Evolutionary conservation across 1,140 invertebrate species (phyloP), one percentile per base, ranked within the genome.

Genomic region (Drosophila obscura): DNA sequence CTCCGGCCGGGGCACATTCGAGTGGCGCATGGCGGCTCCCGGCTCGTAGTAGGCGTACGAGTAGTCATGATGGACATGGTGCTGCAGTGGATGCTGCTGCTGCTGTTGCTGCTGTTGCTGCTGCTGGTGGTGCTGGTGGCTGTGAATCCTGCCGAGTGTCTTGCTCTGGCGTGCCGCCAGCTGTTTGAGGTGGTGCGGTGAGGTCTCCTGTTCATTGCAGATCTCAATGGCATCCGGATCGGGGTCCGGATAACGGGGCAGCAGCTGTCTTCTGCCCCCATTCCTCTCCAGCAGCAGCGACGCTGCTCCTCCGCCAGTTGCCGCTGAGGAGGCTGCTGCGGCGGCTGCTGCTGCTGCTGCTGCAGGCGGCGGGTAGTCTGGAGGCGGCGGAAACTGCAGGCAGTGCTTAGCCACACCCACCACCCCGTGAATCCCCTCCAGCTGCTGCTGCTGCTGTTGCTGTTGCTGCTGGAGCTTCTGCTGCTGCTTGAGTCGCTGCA

Each of bases 31-130:
- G 57, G 92, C 91, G 0, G 93, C 93, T 0, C 94, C 94, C 1
- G 94, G 93, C 67, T 96, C 95, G 89, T 96, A 96, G 84, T 96
- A 96, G 9, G 96, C 96, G 88, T 96, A 96, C 6, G 95, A 95
- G 90, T 96, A 96, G 84, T 91, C 90, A 46, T 91, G 90, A 28
- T 83, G 76, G n/a, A 56, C 57, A 50, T 71, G 73, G 24, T 58
- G 49, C 4, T 49, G 71, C 56, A 75, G 65, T 15, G 60, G 69
- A 26, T 76, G 68, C 49, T 63, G 45, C 9, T 63, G 45, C 9
- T 67, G 73, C 44, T 72, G 73, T 5, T 72, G 45, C 56, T 73
- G 52, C 16, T 62, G 26, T 24, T 77, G 71, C 41, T 76, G 80
- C 49, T 44, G 73, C 41, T 6, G 61, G 19, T 6, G 2, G 31